phyloP scores from a whole-genome alignment of 2,113 vertebrate species.

The Danionella cerebrum region DNA sequence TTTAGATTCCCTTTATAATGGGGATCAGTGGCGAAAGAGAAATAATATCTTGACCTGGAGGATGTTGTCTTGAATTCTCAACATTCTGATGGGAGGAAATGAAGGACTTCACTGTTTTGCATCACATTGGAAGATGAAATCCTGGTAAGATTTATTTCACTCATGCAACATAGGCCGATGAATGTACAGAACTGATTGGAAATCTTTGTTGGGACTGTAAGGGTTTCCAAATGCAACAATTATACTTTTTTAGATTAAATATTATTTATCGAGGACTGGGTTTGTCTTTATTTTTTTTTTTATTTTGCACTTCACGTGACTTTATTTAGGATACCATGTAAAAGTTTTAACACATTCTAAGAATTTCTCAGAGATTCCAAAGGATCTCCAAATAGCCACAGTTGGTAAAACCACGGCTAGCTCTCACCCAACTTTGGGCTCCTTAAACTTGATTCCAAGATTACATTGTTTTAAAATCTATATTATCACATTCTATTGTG shows the following conservation, averaged over 20 bases:
- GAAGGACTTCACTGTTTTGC: not conserved
- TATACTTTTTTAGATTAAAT: slow-evolving; percentile 54
- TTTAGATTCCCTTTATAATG: not conserved
- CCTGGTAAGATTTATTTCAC: not conserved
- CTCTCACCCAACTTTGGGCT: too few species aligned
- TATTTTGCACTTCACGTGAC: too few species aligned
- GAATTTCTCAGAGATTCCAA: too few species aligned
- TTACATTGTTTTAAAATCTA: too few species aligned
- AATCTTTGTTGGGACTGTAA: slow-evolving; percentile 44
- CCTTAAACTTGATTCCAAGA: too few species aligned
- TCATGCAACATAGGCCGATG: slow-evolving; percentile 19
- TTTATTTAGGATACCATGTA: too few species aligned
- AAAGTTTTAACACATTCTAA: too few species aligned
- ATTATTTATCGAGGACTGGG: slow-evolving; percentile 41
- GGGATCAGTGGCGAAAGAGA: not conserved
- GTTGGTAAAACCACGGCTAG: too few species aligned
- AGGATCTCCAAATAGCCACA: too few species aligned
- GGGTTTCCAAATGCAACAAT: slow-evolving; percentile 49
- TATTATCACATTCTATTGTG: too few species aligned
- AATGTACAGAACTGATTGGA: slow-evolving; percentile 34
- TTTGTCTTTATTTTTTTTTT: not conserved
- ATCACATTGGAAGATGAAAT: slow-evolving; percentile 1
- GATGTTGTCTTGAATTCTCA: not conserved
- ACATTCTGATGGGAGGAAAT: not conserved
- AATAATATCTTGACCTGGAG: not conserved